A percentile compares a stretch with the other conserved stretches of the same genome.
phyloP scores from a whole-genome alignment of 2,888 invertebrate species.

The Blera fallax region DNA sequence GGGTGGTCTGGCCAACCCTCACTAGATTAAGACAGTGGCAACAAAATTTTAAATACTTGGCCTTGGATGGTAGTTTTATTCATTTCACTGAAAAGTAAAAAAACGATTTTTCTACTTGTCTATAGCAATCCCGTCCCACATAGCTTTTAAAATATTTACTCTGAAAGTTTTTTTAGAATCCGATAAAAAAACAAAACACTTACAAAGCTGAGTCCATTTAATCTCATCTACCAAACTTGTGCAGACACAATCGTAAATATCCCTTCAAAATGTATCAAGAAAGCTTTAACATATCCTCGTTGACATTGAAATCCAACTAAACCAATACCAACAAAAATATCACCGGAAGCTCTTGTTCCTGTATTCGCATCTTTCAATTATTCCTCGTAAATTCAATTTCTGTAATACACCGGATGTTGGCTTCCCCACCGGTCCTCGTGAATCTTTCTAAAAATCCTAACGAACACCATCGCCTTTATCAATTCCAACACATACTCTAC shows the following conservation, averaged over 20 bases:
- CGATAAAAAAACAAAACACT: too few relatives aligned
- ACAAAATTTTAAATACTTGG: too few relatives aligned
- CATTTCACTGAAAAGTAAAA: too few relatives aligned
- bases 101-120: too few relatives aligned
- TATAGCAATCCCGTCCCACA: too few relatives aligned
- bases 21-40: too few relatives aligned
- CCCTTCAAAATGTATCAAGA: not conserved
- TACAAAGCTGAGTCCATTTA: too few relatives aligned
- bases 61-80: too few relatives aligned
- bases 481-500: not conserved
- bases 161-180: too few relatives aligned
- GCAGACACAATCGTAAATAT: not conserved
- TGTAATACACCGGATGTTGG: constrained; percentile 33
- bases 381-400: constrained; percentile 47
- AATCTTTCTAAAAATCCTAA: not conserved
- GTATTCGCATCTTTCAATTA: constrained; percentile 38
- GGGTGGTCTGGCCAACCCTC: too few relatives aligned
- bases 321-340: not conserved
- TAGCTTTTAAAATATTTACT: too few relatives aligned
- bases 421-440: not conserved
- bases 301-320: not conserved
- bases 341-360: constrained; percentile 26
- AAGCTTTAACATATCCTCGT: not conserved
- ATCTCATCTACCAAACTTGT: not conserved
- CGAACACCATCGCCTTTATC: not conserved